Conservation (phyloP, 1,140 invertebrate species). For the Tetragnatha versicolor region DNA sequence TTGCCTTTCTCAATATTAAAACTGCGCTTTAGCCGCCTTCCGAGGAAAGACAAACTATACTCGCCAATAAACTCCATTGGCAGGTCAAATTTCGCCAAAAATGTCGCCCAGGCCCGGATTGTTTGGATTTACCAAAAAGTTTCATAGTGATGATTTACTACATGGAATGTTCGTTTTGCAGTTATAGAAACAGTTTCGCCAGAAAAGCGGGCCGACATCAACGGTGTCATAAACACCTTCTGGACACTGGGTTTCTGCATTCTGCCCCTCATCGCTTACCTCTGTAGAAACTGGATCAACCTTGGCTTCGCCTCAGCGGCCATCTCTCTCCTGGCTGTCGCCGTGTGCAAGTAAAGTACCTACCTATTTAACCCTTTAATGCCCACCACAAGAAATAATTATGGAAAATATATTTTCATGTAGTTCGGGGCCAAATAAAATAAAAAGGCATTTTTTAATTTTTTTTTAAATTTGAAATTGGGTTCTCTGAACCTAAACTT, state of each 20-base stretch:
- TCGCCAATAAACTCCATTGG: no score
- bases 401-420: background rate
- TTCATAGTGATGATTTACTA: no score
- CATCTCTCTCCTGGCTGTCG: background rate
- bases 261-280: conserved; percentile 79
- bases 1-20: no score
- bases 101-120: no score
- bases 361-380: background rate
- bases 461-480: background rate
- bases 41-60: no score
- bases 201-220: background rate
- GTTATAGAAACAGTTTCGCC: background rate
- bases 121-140: no score
- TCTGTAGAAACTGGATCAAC: conserved; percentile 79
- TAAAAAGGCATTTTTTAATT: background rate
- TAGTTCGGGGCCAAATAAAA: background rate
- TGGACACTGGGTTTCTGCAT: conserved; percentile 85
- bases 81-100: no score
- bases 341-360: background rate
- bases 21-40: no score
- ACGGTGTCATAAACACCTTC: conserved; percentile 74
- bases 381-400: background rate
- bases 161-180: no score
- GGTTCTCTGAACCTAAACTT: background rate
- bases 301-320: conserved; percentile 8